These are phyloP conservation scores for Nomada fucata DNA, from an alignment of 2,888 invertebrate species.

Conservation along the genomic window DNA sequence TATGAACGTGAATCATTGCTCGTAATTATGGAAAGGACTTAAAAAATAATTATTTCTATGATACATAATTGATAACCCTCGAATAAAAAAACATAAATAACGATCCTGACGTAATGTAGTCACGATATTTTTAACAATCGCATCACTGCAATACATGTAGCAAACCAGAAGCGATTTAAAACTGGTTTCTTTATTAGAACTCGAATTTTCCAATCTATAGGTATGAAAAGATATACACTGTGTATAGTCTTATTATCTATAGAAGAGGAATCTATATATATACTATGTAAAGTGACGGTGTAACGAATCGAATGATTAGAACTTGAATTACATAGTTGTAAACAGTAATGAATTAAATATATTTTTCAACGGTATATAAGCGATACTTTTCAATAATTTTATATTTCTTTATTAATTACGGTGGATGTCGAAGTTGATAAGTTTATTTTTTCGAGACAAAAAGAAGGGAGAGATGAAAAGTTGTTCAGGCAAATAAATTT, in stretches of 20 bases:
- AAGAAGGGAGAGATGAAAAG: background rate
- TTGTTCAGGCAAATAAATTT: background rate
- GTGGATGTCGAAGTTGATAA: background rate
- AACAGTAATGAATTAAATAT: too few species aligned
- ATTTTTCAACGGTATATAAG: background rate
- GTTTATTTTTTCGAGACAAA: background rate
- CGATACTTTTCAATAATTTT: background rate
- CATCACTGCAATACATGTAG: slow-evolving; percentile 7
- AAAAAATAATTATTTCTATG: too few species aligned
- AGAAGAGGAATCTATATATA: background rate
- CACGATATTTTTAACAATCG: slow-evolving; percentile 26
- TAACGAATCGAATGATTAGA: too few species aligned
- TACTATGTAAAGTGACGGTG: too few species aligned
- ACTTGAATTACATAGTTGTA: too few species aligned
- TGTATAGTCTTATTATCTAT: background rate
- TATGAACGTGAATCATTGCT: too few species aligned
- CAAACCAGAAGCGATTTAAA: background rate
- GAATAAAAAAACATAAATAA: too few species aligned
- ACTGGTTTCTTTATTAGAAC: background rate
- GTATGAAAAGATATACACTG: too few species aligned
- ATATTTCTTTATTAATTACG: background rate
- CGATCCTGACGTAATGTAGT: background rate
- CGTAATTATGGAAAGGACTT: too few species aligned
- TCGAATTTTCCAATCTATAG: background rate
- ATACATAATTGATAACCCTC: too few species aligned